Base-by-base conservation (phyloP, 1,140 invertebrate species). In the Nylanderia fulva region DNA sequence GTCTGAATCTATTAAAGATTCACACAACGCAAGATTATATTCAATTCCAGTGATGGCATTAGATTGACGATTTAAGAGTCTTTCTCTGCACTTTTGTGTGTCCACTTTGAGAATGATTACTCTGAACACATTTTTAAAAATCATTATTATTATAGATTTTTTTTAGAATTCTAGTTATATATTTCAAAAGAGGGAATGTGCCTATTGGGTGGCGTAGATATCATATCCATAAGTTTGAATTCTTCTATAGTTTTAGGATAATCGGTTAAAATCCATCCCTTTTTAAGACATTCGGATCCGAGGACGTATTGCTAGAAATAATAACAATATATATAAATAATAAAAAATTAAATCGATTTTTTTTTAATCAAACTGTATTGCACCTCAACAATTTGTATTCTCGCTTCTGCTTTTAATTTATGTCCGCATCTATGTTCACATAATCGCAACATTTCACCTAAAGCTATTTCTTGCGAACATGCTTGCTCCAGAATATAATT, bases 201-300 rank as follows among this genome's bases (percentile, higher is more conserved):
- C 96, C 96, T 95, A 88, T 97, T 97, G 0, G 96, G 96, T 9
- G 96, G 96, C 21, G 96, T 96, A 11, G 95, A 89, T 85, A 95
- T 94, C 33, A 92, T 93, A 90, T 97, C 96, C 2, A 97, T 87
- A 13, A 95, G 87, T 87, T 96, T 95, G 72, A 97, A 96, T 85
- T 97, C 96, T 0, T 93, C 90, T 0, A 95, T 94, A 4, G 91
- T 95, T 11, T 92, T 93, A 0, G 96, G 96, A 89, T 95, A 96
- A 6, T 95, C 95, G 13, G 95, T 96, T 39, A 97, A 89, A 27
- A 97, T 94, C 96, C 96, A 97, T 0, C 96, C 96, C 56, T 94
- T 92, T 52, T 95, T 94, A 18, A 96, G 89, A 87, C 96, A 96
- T 77, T 96, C 96, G 80, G 95, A 76, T 7, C 82, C 69, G 2